Evolutionary conservation across 2,888 invertebrate species (phyloP).

Genomic region (Coenonympha glycerion): DNA sequence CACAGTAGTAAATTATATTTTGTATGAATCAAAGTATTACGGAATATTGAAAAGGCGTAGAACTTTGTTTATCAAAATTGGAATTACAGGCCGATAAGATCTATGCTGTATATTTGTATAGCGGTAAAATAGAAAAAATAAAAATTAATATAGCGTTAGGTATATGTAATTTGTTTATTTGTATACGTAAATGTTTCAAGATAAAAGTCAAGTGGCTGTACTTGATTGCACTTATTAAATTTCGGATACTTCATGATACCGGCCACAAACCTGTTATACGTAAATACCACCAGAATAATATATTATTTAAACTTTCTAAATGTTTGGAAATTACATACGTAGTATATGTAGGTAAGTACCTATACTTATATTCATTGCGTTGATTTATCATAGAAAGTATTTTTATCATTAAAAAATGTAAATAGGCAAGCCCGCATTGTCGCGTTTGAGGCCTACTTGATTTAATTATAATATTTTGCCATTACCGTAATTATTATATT

Average conservation of each 20-base stretch:
- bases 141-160: background rate
- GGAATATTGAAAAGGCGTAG: too few relatives aligned
- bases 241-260: slow-evolving; percentile 9
- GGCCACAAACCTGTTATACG: slow-evolving; percentile 6
- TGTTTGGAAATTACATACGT: background rate
- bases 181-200: background rate
- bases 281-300: background rate
- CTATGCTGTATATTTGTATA: background rate
- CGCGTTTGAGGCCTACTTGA: too few relatives aligned
- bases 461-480: too few relatives aligned
- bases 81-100: too few relatives aligned
- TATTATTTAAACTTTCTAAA: slow-evolving; percentile 12
- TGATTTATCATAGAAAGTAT: slow-evolving; percentile 8
- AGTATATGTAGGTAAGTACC: too few relatives aligned
- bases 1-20: too few relatives aligned
- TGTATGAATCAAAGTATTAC: too few relatives aligned
- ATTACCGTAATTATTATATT: too few relatives aligned
- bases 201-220: background rate
- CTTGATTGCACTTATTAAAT: slow-evolving; percentile 5
- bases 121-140: background rate
- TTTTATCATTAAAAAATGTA: background rate
- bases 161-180: too few relatives aligned
- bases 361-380: background rate
- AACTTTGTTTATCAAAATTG: too few relatives aligned
- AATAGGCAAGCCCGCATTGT: background rate